Evolutionary conservation across 1,140 invertebrate species (phyloP).

Genomic region (Scaptomyza graminum): DNA sequence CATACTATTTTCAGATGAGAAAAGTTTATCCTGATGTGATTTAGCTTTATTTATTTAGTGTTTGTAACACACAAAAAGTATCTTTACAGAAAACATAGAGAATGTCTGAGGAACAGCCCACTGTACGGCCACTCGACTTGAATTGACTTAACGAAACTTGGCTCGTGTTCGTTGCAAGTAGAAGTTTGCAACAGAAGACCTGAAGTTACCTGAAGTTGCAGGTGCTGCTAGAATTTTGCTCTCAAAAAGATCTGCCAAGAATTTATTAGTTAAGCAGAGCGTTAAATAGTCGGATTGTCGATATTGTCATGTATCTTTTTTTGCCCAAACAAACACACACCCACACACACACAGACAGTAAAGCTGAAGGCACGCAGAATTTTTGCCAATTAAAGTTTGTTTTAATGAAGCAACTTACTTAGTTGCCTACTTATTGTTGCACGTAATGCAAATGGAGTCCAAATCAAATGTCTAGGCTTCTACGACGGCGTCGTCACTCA

Average conservation of each 20-base stretch:
- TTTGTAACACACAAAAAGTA: too few species aligned
- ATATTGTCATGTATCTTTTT: conserved; percentile 45
- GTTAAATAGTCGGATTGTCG: conserved; percentile 33
- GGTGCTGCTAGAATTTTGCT: conserved; percentile 6
- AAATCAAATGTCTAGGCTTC: conserved; percentile 3
- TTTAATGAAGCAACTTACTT: conserved; percentile 77
- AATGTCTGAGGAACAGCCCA: background rate
- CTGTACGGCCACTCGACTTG: conserved; percentile 5
- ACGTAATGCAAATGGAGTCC: conserved; percentile 39
- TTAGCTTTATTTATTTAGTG: too few species aligned
- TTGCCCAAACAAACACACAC: conserved; percentile 6
- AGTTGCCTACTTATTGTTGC: conserved; percentile 63
- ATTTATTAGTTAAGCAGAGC: conserved; percentile 38
- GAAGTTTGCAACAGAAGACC: conserved; percentile 6
- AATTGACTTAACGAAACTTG: conserved; percentile 29
- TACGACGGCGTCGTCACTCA: conserved; percentile 12
- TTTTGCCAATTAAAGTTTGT: conserved; percentile 77
- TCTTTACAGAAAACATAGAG: too few species aligned
- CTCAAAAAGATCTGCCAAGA: conserved; percentile 20
- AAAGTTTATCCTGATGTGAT: background rate
- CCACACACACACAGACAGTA: background rate
- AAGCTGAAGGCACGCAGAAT: conserved; percentile 25
- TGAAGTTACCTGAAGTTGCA: conserved; percentile 10
- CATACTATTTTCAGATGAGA: background rate
- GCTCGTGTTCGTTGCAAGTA: conserved; percentile 31